phyloP scores from a whole-genome alignment of 2,113 vertebrate species.

The Neodon shergylaensis region DNA sequence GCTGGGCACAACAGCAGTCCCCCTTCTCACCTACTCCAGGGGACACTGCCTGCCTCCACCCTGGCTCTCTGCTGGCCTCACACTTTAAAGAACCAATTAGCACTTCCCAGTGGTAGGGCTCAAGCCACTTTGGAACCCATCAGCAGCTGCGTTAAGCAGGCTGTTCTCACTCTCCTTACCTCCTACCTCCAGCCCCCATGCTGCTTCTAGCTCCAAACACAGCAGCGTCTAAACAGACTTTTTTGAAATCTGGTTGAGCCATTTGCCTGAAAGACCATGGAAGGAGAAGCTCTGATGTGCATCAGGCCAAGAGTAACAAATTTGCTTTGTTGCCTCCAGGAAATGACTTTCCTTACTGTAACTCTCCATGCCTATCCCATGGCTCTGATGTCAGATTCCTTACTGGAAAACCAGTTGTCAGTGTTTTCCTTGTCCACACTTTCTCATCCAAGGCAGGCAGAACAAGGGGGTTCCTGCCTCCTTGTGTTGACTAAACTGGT shows the following conservation, averaged over 20 bases:
- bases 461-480: not conserved
- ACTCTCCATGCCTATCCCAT: not conserved
- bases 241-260: slow-evolving; percentile 14
- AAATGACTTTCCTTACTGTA: not conserved
- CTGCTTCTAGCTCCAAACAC: not conserved
- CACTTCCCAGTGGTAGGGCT: slow-evolving; percentile 36
- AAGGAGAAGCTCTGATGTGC: not conserved
- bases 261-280: not conserved
- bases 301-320: not conserved
- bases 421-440: not conserved
- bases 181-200: slow-evolving; percentile 18
- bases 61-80: not conserved
- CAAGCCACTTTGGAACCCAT: not conserved
- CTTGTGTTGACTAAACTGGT: not conserved
- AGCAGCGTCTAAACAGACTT: not conserved
- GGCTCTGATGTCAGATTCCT: not conserved
- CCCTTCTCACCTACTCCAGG: slow-evolving; percentile 52
- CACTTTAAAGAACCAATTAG: slow-evolving; percentile 63
- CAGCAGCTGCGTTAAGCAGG: not conserved
- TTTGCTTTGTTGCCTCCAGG: not conserved
- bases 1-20: not conserved
- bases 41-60: not conserved
- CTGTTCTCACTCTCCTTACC: slow-evolving; percentile 2
- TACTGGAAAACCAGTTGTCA: not conserved
- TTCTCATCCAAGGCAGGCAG: not conserved